These are phyloP conservation scores for Papilio protenor DNA, from an alignment of 2,888 invertebrate species.

Conservation along the genomic window DNA sequence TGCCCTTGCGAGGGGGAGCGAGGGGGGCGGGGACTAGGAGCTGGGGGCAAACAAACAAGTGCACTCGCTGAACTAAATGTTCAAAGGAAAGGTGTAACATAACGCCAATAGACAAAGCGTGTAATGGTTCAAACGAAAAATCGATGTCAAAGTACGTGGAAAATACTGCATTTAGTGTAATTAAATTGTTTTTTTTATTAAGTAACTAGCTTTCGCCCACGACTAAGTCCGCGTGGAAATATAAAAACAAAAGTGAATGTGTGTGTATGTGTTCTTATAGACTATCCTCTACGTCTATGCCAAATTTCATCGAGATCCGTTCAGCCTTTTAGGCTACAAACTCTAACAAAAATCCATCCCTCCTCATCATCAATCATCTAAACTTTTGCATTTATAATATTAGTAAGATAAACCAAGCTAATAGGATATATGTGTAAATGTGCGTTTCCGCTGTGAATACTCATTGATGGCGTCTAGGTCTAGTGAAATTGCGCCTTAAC, in stretches of 20 bases:
- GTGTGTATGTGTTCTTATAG: no score
- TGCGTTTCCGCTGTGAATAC: background rate
- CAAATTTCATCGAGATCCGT: no score
- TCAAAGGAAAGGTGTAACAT: constrained; percentile 22
- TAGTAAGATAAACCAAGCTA: background rate
- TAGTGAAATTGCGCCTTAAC: constrained; percentile 26
- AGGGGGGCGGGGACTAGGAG: background rate
- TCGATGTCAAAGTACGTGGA: background rate
- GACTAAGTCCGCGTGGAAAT: no score
- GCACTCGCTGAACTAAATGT: constrained; percentile 15
- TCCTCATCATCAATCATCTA: no score
- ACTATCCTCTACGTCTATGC: no score
- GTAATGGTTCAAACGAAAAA: constrained; percentile 1
- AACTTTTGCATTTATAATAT: no score
- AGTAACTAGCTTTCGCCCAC: background rate
- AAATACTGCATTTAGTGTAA: background rate
- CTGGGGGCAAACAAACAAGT: constrained; percentile 22
- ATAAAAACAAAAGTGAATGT: no score
- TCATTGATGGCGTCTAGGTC: background rate
- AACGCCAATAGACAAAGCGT: constrained; percentile 5
- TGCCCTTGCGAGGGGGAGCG: background rate
- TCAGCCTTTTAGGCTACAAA: no score
- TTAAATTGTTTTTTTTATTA: background rate
- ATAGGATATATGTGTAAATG: background rate
- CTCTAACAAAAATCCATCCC: no score